Conservation (phyloP, 1,140 invertebrate genomes). For the Panagrolaimus sp. region DNA sequence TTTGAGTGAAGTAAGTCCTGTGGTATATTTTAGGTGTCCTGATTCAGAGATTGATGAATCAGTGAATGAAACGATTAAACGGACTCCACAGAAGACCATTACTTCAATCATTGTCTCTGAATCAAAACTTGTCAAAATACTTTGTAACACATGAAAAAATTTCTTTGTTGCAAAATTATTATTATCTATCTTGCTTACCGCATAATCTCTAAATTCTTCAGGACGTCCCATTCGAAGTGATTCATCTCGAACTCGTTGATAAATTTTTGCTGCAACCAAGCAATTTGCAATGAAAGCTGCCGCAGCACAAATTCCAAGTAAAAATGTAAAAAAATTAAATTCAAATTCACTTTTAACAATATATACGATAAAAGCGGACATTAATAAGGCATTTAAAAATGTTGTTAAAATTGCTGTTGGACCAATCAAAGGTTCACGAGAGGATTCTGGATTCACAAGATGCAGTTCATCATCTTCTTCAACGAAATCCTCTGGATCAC, state of each 20-base stretch:
- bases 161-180: too few relatives aligned
- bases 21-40: too few relatives aligned
- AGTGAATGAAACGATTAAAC: too few relatives aligned
- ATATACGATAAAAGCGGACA: not conserved
- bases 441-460: not conserved
- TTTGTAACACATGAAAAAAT: too few relatives aligned
- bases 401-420: not conserved
- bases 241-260: not conserved
- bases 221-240: not conserved
- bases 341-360: not conserved
- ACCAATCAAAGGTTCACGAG: not conserved
- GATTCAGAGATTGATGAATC: too few relatives aligned
- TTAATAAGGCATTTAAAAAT: not conserved
- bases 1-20: too few relatives aligned
- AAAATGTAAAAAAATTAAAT: not conserved
- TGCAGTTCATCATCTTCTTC: constrained; percentile 11
- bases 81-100: too few relatives aligned
- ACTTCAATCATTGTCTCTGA: too few relatives aligned
- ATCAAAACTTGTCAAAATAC: too few relatives aligned
- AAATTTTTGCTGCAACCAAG: not conserved
- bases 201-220: constrained; percentile 6
- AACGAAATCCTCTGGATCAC: not conserved
- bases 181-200: too few relatives aligned
- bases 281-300: not conserved
- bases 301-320: not conserved